phyloP scores from a whole-genome alignment of 2,888 invertebrate species.

The Lithophane semibrunnea region DNA sequence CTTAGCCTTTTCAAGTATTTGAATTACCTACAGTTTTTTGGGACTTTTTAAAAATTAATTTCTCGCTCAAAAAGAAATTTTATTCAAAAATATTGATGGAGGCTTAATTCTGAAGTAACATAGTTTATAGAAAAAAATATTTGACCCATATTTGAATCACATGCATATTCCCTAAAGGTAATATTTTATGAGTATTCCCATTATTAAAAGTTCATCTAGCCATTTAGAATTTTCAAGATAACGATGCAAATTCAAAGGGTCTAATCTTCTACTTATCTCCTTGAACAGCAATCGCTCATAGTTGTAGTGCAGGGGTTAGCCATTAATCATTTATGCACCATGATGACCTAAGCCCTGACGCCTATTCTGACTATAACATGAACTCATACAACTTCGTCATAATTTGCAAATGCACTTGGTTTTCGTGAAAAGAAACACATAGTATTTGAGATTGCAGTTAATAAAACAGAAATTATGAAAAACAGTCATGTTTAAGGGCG shows the following conservation, averaged over 20 bases:
- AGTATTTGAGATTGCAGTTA: background rate
- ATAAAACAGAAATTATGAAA: background rate
- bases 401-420: background rate
- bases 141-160: no score
- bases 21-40: no score
- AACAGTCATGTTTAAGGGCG: background rate
- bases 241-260: constrained; percentile 2
- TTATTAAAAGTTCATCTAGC: constrained; percentile 3
- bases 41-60: no score
- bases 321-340: constrained; percentile 35
- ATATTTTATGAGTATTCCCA: background rate
- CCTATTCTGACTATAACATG: constrained; percentile 17
- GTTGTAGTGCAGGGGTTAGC: constrained; percentile 46
- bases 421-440: background rate
- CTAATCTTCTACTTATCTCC: constrained; percentile 44
- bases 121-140: no score
- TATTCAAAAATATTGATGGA: no score
- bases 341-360: constrained; percentile 32
- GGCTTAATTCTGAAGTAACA: no score
- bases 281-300: constrained; percentile 32
- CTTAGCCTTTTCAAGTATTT: no score
- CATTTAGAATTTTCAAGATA: constrained; percentile 22
- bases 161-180: background rate
- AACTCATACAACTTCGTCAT: background rate
- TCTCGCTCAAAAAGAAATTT: no score